A percentile compares a stretch with the other conserved stretches of the same genome.
Evolutionary conservation across 2,888 invertebrate genomes (phyloP).

Genomic region (Ormyrus thymus): DNA sequence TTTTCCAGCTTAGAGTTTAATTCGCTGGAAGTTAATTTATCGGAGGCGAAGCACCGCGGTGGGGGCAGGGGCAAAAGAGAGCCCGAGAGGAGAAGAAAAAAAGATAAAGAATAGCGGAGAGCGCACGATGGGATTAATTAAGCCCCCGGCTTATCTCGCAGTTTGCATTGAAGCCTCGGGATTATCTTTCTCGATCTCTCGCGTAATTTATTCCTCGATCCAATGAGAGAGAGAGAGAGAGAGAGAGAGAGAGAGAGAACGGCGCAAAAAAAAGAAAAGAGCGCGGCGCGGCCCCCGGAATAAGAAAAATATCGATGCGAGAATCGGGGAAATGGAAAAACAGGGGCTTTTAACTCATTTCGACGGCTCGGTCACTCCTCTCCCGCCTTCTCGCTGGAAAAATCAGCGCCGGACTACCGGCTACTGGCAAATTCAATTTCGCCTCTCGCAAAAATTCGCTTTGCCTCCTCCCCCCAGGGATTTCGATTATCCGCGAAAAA

Average conservation of each 20-base stretch:
- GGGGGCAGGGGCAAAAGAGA: conserved; percentile 9
- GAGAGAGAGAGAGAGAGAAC: conserved; percentile 2
- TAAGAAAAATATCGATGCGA: conserved; percentile 1
- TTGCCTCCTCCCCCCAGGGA: too few species aligned
- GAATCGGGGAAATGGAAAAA: not conserved
- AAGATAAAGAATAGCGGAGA: conserved; percentile 45
- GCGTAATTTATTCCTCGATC: conserved; percentile 51
- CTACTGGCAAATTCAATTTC: not conserved
- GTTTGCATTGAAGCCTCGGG: conserved; percentile 52
- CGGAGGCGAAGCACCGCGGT: not conserved
- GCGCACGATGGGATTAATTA: conserved; percentile 54
- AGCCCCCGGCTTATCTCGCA: conserved; percentile 51
- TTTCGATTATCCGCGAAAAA: too few species aligned
- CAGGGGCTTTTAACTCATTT: conserved; percentile 15
- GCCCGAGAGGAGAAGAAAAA: conserved; percentile 21
- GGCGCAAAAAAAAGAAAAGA: too few species aligned
- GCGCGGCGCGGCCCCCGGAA: too few species aligned
- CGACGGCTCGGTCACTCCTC: not conserved
- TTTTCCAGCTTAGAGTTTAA: conserved; percentile 52
- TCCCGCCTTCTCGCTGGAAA: not conserved
- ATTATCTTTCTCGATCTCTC: conserved; percentile 55
- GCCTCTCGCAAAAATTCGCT: too few species aligned
- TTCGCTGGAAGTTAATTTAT: conserved; percentile 55
- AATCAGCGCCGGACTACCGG: not conserved
- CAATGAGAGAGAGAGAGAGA: conserved; percentile 40